Evolutionary conservation across 2,113 vertebrate species (phyloP), one percentile per base, ranked within the genome.

Genomic region (Aepyceros melampus): DNA sequence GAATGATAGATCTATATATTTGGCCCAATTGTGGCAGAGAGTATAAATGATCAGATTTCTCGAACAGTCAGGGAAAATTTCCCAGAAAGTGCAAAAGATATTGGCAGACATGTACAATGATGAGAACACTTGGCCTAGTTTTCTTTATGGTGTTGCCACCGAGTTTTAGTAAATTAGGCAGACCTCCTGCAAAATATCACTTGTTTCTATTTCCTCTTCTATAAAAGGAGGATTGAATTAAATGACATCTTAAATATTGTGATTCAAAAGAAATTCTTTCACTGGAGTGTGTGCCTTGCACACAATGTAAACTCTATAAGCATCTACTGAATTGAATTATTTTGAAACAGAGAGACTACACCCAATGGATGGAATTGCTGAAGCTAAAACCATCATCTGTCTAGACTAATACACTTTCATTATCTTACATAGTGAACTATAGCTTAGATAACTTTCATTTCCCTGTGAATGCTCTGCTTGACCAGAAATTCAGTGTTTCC

Each of bases 1-100:
- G 88, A 95, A 64, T 60, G 53, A 58, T 89, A 87, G 49, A 94
- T 78, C 62, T 93, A 71, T 74, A 82, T 86, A 74, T 51, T 96
- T 55, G 7, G 40, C 83, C 56, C 86, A 31, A 0, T 58, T 87
- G 55, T 83, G 31, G 56, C 87, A 93, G 55, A 49, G 89, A 97
- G n/a, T 49, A 94, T 83, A 96, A 95, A 96, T 51, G 67, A 94
- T 79, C 36, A 84, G 86, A 95, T 89, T 96, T 97, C 92, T 89
- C 29, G 67, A 96, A 79, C 3, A 84, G 64, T 89, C 83, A 92
- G 51, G 51, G 62, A 94, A 97, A 31, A 17, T 79, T 97, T 96
- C 96, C 78, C 93, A 93, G 97, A 95, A 98, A 93, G 74, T 49
- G 51, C 62, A 71, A 82, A 92, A 88, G 90, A 91, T 94, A 87